Base-by-base conservation (phyloP, 2,113 vertebrate species). In the Butastur rufipennis region DNA sequence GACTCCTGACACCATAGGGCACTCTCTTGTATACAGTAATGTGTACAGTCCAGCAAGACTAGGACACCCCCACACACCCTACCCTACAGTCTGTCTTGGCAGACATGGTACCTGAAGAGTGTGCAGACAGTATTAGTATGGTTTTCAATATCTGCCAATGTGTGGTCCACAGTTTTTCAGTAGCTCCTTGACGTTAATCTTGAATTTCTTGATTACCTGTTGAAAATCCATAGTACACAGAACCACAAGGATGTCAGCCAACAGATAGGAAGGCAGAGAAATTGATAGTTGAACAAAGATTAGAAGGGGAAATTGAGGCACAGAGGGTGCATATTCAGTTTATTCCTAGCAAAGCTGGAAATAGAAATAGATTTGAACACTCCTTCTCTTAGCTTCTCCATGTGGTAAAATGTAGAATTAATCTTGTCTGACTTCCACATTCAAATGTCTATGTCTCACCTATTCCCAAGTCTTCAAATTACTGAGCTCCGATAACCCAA, bases 41-140 rank as follows among this genome's bases (percentile, higher is more conserved):
- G 14, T n/a, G 32, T 27, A 42, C 14, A 80, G 42, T 62, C 73
- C 43, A 58, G 13, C 7, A 52, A 48, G 36, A 45, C 23, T 16
- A 25, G 45, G 26, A 31, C 36, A 8, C 17, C 17, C 5, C 2
- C 17, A 18, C 1, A 1, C 21, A 10, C n/a, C 26, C 23, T 47
- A 21, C 25, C 23, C 36, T 27, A 8, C 17, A 6, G 36, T 67
- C 16, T 36, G 10, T 40, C 7, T 12, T 62, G 29, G 16, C 32
- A 72, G 22, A 19, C 1, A 0, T 27, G 42, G 58, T 53, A 32
- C 47, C 58, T 56, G 66, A 62, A 78, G 71, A 17, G 36, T 9
- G 10, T 48, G 22, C 26, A 26, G 18, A 11, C 31, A 29, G 26
- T 32, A 73, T 27, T 17, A 67, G 42, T 31, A 16, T 2, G 1